phyloP scores from a whole-genome alignment of 2,113 vertebrate genomes.

The Blennius ocellaris region DNA sequence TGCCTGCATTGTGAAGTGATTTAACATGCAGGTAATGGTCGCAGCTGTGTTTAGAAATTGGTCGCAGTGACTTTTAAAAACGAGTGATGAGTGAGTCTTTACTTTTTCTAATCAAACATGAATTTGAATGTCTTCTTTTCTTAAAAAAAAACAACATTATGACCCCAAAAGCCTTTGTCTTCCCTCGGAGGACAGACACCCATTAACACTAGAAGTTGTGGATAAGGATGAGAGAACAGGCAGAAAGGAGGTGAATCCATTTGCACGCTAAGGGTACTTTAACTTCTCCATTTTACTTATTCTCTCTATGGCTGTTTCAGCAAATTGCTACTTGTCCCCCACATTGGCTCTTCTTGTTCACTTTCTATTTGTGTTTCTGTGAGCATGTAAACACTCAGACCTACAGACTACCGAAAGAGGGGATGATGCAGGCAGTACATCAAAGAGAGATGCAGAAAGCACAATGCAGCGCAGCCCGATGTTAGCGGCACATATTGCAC shows the following conservation, averaged over 20 bases:
- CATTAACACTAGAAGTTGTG: constrained; percentile 4
- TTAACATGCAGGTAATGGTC: too few species aligned
- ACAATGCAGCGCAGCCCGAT: too few species aligned
- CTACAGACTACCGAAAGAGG: too few species aligned
- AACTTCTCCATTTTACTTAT: neutral
- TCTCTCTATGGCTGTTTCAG: constrained; percentile 14
- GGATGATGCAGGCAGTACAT: too few species aligned
- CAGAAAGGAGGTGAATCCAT: neutral
- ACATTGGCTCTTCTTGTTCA: neutral
- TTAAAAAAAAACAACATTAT: constrained; percentile 1
- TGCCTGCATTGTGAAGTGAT: too few species aligned
- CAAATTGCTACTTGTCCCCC: constrained; percentile 4
- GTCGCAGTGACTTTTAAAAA: neutral
- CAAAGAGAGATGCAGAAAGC: too few species aligned
- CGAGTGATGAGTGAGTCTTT: neutral
- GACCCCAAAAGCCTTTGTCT: neutral
- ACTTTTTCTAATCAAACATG: neutral
- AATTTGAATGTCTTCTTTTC: neutral
- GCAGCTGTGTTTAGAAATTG: too few species aligned
- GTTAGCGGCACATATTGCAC: too few species aligned
- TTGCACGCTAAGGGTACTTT: neutral
- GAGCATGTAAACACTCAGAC: too few species aligned
- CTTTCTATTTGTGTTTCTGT: neutral
- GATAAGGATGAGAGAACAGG: constrained; percentile 1
- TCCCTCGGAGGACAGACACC: constrained; percentile 10